A percentile compares a stretch with the other conserved stretches of the same genome.
Evolutionary conservation across 23 tunicate genomes (phyloP).

Genomic region (Oikopleura albicans): DNA sequence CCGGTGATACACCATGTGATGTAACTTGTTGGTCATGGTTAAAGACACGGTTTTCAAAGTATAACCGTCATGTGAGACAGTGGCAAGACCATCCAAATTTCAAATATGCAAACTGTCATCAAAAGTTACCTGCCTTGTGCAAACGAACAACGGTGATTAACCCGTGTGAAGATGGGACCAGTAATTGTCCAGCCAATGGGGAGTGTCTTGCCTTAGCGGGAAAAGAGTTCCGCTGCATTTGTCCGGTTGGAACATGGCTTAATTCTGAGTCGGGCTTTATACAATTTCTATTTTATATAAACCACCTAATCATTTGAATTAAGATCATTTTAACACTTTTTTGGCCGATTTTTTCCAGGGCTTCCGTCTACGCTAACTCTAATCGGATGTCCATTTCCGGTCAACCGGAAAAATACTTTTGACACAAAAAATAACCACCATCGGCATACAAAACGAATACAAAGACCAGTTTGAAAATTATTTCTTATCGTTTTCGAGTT

Average conservation of each 20-base stretch:
- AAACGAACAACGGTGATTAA: background rate
- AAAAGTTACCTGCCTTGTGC: background rate
- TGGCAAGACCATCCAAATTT: conserved; percentile 7
- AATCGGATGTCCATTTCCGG: no score
- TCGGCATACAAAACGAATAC: no score
- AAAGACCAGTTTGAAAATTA: no score
- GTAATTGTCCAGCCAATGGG: background rate
- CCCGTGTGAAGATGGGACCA: background rate
- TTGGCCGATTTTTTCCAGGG: no score
- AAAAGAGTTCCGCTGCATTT: background rate
- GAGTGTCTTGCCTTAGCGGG: background rate
- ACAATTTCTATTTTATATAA: no score
- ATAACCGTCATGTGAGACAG: background rate
- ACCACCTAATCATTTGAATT: no score
- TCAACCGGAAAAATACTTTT: no score
- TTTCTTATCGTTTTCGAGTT: no score
- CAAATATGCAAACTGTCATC: background rate
- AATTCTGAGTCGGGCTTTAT: background rate
- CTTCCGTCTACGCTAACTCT: no score
- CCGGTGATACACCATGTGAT: conserved; percentile 9
- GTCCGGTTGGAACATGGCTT: background rate
- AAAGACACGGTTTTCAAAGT: background rate
- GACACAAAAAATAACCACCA: no score
- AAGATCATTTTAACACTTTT: no score
- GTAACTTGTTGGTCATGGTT: background rate